Percentiles rank a stretch among this genome's conserved stretches.
phyloP scores from a whole-genome alignment of 2,113 vertebrate genomes.

The Arothron firmamentum region DNA sequence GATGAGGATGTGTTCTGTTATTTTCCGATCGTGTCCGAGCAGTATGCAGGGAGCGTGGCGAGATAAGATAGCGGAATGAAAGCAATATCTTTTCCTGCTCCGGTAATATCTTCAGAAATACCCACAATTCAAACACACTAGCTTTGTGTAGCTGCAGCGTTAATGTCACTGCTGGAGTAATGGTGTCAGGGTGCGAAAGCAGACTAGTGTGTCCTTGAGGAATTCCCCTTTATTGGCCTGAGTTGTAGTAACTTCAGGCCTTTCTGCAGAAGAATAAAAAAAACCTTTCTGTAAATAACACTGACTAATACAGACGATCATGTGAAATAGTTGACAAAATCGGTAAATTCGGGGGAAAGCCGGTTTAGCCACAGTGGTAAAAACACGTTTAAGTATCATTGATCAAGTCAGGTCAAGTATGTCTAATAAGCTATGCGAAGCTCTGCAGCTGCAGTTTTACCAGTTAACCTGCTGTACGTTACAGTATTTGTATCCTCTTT shows the following conservation, averaged over 20 bases:
- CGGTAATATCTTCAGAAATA: constrained; percentile 27
- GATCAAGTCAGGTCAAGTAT: too few relatives aligned
- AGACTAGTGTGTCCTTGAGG: constrained; percentile 13
- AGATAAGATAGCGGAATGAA: constrained; percentile 29
- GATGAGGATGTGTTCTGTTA: constrained; percentile 62
- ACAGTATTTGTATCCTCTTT: too few relatives aligned
- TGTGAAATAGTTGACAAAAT: too few relatives aligned
- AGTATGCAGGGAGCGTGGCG: constrained; percentile 11
- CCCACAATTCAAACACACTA: constrained; percentile 51
- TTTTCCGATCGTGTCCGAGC: constrained; percentile 27
- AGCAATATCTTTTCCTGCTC: constrained; percentile 21
- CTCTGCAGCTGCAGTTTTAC: too few relatives aligned
- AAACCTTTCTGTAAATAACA: neutral
- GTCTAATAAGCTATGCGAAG: too few relatives aligned
- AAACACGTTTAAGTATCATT: too few relatives aligned
- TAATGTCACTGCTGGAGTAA: constrained; percentile 41
- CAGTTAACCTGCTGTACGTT: too few relatives aligned
- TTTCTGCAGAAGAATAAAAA: neutral
- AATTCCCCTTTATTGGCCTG: neutral
- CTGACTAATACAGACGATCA: too few relatives aligned
- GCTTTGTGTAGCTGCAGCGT: constrained; percentile 38
- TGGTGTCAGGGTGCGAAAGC: constrained; percentile 14
- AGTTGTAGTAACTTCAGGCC: constrained; percentile 3
- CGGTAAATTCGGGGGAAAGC: too few relatives aligned
- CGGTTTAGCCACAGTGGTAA: too few relatives aligned